Evolutionary conservation across 2,797 vertebrate genomes (phyloP).

Genomic region (Ataeniobius toweri): DNA sequence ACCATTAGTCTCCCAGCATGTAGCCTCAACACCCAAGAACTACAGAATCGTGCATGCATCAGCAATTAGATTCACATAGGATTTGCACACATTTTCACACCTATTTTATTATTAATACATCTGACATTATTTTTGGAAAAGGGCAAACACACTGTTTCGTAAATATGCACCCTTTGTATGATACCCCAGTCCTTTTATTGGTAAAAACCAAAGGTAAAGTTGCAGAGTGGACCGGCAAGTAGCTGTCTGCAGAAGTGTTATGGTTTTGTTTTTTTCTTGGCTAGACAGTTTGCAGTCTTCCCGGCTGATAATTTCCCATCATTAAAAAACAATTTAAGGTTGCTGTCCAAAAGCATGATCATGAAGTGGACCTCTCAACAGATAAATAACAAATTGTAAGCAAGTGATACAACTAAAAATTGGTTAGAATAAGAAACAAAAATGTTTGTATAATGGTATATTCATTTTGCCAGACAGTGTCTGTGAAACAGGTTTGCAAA

Average conservation of each 20-base stretch:
- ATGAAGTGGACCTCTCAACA: neutral
- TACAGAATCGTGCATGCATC: too few species aligned
- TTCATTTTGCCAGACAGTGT: neutral
- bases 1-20: too few species aligned
- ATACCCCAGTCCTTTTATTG: too few species aligned
- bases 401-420: neutral
- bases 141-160: too few species aligned
- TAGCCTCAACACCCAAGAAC: too few species aligned
- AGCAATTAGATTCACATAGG: too few species aligned
- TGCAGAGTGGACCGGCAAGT: neutral
- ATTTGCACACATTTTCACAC: too few species aligned
- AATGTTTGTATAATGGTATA: neutral
- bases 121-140: too few species aligned
- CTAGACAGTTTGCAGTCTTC: too few species aligned
- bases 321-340: neutral
- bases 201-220: neutral
- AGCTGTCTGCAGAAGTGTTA: neutral
- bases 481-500: neutral
- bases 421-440: neutral
- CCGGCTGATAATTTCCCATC: neutral
- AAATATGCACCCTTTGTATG: too few species aligned
- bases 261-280: neutral
- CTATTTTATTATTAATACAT: too few species aligned
- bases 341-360: neutral
- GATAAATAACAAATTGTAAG: neutral